Conservation (phyloP, 2,797 vertebrate species). For the Tokudaia tokunoshimensis region DNA sequence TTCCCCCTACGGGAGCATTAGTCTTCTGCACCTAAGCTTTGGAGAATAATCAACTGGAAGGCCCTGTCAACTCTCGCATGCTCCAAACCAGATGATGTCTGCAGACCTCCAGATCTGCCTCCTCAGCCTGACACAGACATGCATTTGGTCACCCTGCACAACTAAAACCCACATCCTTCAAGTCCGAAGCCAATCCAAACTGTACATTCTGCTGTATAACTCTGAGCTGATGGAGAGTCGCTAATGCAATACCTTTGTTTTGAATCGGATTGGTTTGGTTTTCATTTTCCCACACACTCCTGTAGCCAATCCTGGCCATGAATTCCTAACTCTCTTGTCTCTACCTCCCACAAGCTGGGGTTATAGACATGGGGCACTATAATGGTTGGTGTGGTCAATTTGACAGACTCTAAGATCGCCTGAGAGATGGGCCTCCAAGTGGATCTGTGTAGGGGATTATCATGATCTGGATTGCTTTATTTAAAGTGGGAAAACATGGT, state of each 20-base stretch:
- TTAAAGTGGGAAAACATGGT: not conserved
- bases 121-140: not conserved
- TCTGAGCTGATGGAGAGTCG: not conserved
- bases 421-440: not conserved
- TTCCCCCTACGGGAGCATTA: not conserved
- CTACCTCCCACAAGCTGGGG: not conserved
- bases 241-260: not conserved
- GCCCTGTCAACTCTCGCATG: not conserved
- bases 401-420: not conserved
- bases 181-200: not conserved
- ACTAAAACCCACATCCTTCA: conserved; percentile 38
- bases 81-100: not conserved
- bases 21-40: not conserved
- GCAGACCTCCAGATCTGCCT: not conserved
- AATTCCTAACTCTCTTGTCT: not conserved
- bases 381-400: not conserved
- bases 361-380: not conserved
- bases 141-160: not conserved
- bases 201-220: not conserved
- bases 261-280: not conserved
- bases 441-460: not conserved
- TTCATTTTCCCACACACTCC: not conserved
- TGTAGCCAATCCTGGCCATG: not conserved
- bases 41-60: not conserved
- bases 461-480: not conserved